Evolutionary conservation across 2,888 invertebrate species (phyloP), one percentile per base, ranked within the genome.

Genomic region (Xylota sylvarum): DNA sequence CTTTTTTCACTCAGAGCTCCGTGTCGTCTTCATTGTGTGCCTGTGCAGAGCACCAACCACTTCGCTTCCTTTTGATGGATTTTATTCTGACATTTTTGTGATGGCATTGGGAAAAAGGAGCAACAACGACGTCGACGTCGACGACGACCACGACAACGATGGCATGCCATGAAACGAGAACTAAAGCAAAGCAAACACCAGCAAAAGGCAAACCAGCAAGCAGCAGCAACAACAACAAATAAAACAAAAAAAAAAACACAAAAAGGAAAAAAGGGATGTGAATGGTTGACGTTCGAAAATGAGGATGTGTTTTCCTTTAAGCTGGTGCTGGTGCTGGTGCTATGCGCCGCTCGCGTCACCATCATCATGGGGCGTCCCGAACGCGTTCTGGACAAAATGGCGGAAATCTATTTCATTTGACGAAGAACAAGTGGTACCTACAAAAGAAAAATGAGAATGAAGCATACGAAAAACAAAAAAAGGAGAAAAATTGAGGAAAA

Each of bases 31-130:
- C 40, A 48, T 62, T 76, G 62, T 62, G 35, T 32, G 19, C 40
- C 19, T 7, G 50, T n/a, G 5, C 55, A 17, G 58, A 60, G 69
- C 83, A 86, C 86, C 72, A 86, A 82, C 77, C 82, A 82, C 77
- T 62, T 82, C 40, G 86, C 86, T 73, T 60, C 82, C 78, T 86
- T 86, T 73, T 86, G 86, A 86, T 86, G 86, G 86, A 86, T 86
- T 86, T 86, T 86, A 86, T 86, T 82, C 86, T 82, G 86, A 86
- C 86, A 86, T 82, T 86, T 86, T 86, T 86, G 82, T 86, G 86
- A 86, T 78, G 86, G 86, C 86, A 78, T 58, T 78, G 77, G 78
- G 56, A 86, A 84, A 76, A 85, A 85, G 70, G 56, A 80, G 65
- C 70, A 85, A 52, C 62, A 74, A 58, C 62, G 37, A 60, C 67